Conservation (phyloP, 2,113 vertebrate species). For the Microtus ochrogaster region DNA sequence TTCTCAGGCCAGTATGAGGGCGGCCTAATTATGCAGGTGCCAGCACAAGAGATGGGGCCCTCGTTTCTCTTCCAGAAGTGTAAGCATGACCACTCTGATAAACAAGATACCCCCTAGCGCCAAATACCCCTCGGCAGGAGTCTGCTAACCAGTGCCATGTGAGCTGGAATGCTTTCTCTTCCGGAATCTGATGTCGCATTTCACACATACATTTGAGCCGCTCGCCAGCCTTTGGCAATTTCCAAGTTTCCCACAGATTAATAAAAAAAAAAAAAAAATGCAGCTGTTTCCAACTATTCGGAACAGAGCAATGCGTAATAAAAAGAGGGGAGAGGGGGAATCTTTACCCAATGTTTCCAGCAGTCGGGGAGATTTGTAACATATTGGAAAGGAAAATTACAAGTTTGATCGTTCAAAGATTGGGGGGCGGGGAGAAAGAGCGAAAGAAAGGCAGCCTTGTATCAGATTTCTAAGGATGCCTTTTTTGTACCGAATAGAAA, state of each 20-base stretch:
- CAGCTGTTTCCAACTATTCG: conserved; percentile 83
- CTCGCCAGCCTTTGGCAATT: conserved; percentile 72
- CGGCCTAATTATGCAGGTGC: conserved; percentile 53
- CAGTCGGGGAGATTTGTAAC: conserved; percentile 72
- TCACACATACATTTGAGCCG: conserved; percentile 72
- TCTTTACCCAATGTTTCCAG: conserved; percentile 69
- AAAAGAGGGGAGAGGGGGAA: conserved; percentile 66
- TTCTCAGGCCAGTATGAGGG: conserved; percentile 31
- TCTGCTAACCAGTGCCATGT: conserved; percentile 43
- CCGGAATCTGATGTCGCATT: conserved; percentile 66
- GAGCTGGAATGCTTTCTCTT: conserved; percentile 55
- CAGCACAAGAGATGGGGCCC: conserved; percentile 31
- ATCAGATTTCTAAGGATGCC: conserved; percentile 67
- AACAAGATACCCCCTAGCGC: conserved; percentile 51
- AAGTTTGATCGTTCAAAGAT: conserved; percentile 68
- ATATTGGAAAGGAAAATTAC: conserved; percentile 63
- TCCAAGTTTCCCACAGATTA: conserved; percentile 82
- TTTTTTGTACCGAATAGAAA: conserved; percentile 67
- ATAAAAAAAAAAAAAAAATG: conserved; percentile 67
- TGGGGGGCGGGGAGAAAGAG: conserved; percentile 22
- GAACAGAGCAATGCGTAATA: conserved; percentile 72
- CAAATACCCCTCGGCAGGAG: conserved; percentile 4
- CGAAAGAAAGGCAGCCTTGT: conserved; percentile 11
- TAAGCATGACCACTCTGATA: conserved; percentile 44
- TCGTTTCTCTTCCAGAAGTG: conserved; percentile 45